Base-by-base conservation (phyloP, 2,797 vertebrate genomes). In the Halcyon smyrnensis region DNA sequence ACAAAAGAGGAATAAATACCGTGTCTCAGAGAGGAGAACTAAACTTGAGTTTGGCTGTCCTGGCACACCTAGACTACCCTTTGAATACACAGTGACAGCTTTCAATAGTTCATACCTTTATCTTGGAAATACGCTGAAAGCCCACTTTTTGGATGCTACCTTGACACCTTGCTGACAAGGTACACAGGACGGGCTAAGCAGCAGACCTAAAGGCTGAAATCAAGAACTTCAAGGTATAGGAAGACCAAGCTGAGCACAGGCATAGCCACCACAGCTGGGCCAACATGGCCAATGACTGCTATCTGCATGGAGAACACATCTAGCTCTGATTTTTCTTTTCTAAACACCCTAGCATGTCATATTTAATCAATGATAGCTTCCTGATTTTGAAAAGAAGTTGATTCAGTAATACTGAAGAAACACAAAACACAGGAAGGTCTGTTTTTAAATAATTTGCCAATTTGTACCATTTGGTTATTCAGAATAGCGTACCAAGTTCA, bases 61-160 rank as follows among this genome's bases (percentile, higher is more conserved):
- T 25, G 48, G 54, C 25, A 87, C 37, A 63, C 11, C 45, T 37
- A 48, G 18, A 14, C n/a, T 27, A 88, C 24, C 32, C 19, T 78
- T 43, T 15, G 43, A 84, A 63, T 23, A 30, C 3, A 51, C 34
- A 57, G 48, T 51, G 23, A 30, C 9, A 39, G 46, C 11, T 34
- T 51, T 43, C 14, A 75, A 48, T 25, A 59, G 39, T 41, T 80
- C 7, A 1, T 19, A 16, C 45, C 63, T 85, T 32, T 67, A 34
- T 37, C 36, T 51, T 54, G 30, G 36, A 81, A 82, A 36, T 24
- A 74, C 0, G 0, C 6, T 56, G 34, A 68, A 89, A 95, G 32
- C 5, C 62, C 51, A 80, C 1, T 28, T 0, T 0, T 3, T 39
- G 57, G 19, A 16, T 87, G 53, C 56, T 30, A 51, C 53, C 20